Base-by-base conservation (phyloP, 2,113 vertebrate species). In the Tetrao urogallus region DNA sequence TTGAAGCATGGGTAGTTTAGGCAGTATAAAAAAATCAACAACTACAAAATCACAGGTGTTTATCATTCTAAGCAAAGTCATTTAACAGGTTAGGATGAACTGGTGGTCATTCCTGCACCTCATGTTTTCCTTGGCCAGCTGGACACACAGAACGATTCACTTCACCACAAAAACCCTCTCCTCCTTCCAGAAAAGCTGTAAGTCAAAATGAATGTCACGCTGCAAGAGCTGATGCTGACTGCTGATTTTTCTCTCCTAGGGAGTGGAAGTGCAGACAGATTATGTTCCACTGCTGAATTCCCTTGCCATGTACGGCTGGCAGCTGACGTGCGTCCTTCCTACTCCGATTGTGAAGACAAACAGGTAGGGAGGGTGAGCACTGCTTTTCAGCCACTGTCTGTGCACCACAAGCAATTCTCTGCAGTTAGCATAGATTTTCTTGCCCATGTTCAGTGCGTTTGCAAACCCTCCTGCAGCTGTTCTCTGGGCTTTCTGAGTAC, bases 221-320 rank as follows among this genome's bases (percentile, higher is more conserved):
- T 90, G 65, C 52, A 40, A 28, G 61, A 27, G 61, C n/a, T 82
- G 78, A 77, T 74, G 69, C 88, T 96, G 47, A 97, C 69, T 27
- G 56, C 64, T 90, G 86, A n/a, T 83, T 90, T 95, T 88, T 89
- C 91, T 90, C 88, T 91, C 75, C 79, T 61, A 99, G 99, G 99
- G 99, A 43, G 94, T 96, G 34, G 98, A 99, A 91, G 99, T 99
- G 95, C 99, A 99, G 97, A 98, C 99, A 2, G 99, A 99, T 95
- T 99, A 99, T 2, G 96, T 99, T 58, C 99, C 99, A 1, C 97
- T 99, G 94, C 98, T 99, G 89, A 99, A 99, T 96, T 99, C 99
- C 2, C 97, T 99, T 77, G 99, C 99, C 1, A 73, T 98, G 4
- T 99, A 98, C 0, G 99, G 99, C 74, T 99, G 99, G 99, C 99